These are phyloP conservation scores for Semnornis frantzii DNA, from an alignment of 2,113 vertebrate species.

Conservation along the genomic window DNA sequence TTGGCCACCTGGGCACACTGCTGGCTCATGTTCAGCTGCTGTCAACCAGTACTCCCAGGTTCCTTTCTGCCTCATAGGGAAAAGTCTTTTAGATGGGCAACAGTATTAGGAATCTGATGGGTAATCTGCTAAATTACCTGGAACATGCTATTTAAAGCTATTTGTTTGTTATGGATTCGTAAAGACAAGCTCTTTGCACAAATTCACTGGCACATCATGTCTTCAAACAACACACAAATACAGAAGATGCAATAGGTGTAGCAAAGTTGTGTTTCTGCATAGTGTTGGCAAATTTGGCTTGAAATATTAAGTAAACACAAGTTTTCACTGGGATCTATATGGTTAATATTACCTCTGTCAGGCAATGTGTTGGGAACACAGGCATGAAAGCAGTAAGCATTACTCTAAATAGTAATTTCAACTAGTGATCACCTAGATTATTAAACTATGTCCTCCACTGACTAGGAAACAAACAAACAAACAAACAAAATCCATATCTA, in stretches of 20 bases:
- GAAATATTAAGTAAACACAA: background rate
- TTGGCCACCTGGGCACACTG: too few relatives aligned
- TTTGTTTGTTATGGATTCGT: background rate
- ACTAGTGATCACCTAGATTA: background rate
- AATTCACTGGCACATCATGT: background rate
- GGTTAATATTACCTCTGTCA: background rate
- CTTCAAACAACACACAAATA: background rate
- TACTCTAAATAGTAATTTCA: background rate
- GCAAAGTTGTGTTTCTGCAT: background rate
- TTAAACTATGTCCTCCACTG: background rate
- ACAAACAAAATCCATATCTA: background rate
- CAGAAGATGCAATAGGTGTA: background rate
- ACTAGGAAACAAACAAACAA: background rate
- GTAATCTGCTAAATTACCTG: constrained; percentile 16
- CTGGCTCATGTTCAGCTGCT: too few relatives aligned
- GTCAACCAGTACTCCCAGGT: too few relatives aligned
- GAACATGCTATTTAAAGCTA: background rate
- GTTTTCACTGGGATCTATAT: background rate
- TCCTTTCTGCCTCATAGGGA: background rate
- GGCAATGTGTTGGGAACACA: rapidly evolving
- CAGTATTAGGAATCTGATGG: constrained; percentile 9
- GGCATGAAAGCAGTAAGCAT: background rate
- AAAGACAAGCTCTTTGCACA: background rate
- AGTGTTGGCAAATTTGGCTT: background rate
- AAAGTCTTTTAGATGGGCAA: background rate